phyloP scores from a whole-genome alignment of 2,888 invertebrate species.

The Clanis bilineata region DNA sequence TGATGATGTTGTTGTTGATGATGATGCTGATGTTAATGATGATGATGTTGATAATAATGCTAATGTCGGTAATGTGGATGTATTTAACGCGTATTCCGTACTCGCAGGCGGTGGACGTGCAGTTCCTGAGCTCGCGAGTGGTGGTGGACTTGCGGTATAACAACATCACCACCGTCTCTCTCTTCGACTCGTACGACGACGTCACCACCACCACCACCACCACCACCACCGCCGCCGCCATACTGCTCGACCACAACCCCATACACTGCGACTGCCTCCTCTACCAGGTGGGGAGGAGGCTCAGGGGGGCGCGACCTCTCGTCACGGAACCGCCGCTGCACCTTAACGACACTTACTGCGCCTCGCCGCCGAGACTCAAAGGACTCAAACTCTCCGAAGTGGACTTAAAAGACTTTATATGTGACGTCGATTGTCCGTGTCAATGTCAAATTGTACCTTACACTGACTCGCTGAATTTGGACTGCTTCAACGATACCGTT shows the following conservation, averaged over 20 bases:
- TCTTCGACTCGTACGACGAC: neutral
- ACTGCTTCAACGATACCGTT: slow-evolving; percentile 2
- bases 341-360: slow-evolving; percentile 20
- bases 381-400: slow-evolving; percentile 12
- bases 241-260: slow-evolving; percentile 27
- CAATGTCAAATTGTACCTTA: slow-evolving; percentile 23
- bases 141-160: slow-evolving; percentile 25
- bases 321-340: slow-evolving; percentile 3
- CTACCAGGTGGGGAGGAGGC: slow-evolving; percentile 17
- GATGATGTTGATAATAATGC: too few relatives aligned
- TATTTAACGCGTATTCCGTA: neutral
- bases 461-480: slow-evolving; percentile 18
- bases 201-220: neutral
- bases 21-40: too few relatives aligned
- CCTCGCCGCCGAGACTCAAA: slow-evolving; percentile 13
- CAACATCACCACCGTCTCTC: slow-evolving; percentile 20
- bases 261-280: slow-evolving; percentile 30
- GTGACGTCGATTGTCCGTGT: slow-evolving; percentile 23
- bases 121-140: slow-evolving; percentile 23
- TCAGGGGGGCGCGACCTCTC: slow-evolving; percentile 16
- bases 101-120: slow-evolving; percentile 25
- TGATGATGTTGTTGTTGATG: too few relatives aligned
- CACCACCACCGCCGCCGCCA: neutral
- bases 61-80: too few relatives aligned
- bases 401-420: slow-evolving; percentile 15